These are phyloP conservation scores for Zygothrica quintamaculata DNA, from an alignment of 2,888 invertebrate genomes.

Conservation along the genomic window DNA sequence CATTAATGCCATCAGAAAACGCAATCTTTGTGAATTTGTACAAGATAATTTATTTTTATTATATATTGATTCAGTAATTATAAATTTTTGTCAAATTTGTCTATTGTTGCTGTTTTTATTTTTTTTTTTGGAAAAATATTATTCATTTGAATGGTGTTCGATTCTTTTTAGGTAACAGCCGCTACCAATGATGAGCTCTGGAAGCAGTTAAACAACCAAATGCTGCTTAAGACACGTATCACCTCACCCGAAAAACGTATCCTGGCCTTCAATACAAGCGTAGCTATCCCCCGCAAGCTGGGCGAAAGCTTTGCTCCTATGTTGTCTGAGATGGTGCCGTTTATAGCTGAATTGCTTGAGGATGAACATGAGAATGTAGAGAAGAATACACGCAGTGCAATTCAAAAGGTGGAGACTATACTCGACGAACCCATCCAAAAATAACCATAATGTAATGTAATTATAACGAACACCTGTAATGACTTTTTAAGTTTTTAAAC, in stretches of 20 bases:
- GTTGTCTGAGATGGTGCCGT: slow-evolving; percentile 96
- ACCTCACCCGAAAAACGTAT: slow-evolving; percentile 90
- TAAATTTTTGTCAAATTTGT: too few species aligned
- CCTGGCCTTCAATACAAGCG: slow-evolving; percentile 89
- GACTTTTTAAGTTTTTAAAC: too few species aligned
- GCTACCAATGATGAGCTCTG: slow-evolving; percentile 94
- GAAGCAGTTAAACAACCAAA: slow-evolving; percentile 95
- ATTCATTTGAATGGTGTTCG: too few species aligned
- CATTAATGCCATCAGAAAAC: too few species aligned
- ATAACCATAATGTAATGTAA: slow-evolving; percentile 93
- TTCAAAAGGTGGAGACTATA: slow-evolving; percentile 93
- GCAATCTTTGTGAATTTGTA: too few species aligned
- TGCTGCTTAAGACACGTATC: slow-evolving; percentile 93
- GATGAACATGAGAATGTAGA: slow-evolving; percentile 94
- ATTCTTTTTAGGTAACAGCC: too few species aligned
- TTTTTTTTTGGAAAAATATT: too few species aligned
- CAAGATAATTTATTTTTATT: too few species aligned
- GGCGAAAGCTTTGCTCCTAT: slow-evolving; percentile 95
- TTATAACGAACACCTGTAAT: too few species aligned
- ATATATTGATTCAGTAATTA: too few species aligned
- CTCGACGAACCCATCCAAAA: slow-evolving; percentile 96
- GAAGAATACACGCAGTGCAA: slow-evolving; percentile 90
- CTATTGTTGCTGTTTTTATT: too few species aligned
- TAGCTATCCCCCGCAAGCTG: slow-evolving; percentile 92
- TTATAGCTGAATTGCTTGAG: slow-evolving; percentile 96